Evolutionary conservation across 2,113 vertebrate genomes (phyloP).

Genomic region (Chaetodon trifascialis): DNA sequence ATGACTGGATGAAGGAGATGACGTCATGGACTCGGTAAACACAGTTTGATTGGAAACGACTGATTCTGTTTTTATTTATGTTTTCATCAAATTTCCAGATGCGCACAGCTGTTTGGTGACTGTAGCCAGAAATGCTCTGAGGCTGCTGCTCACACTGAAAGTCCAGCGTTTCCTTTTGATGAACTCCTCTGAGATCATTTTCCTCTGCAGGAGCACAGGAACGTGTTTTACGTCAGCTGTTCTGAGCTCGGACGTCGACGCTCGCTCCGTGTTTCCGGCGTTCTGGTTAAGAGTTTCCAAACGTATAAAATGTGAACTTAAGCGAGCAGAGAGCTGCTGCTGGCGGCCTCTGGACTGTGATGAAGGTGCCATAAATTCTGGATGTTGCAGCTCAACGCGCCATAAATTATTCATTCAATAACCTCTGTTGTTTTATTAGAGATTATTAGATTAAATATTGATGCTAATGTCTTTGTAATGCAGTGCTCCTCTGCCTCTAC

Average conservation of each 20-base stretch:
- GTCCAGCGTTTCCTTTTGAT: not conserved
- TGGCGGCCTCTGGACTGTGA: not conserved
- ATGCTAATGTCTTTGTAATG: slow-evolving; percentile 39
- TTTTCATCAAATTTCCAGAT: not conserved
- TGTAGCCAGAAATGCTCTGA: not conserved
- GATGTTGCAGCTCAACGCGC: not conserved
- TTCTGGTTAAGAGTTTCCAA: too few species aligned
- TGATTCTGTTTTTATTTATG: too few species aligned
- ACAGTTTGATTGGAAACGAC: too few species aligned
- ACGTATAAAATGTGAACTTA: not conserved
- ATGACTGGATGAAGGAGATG: too few species aligned
- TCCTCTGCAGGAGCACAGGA: not conserved
- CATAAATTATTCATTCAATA: slow-evolving; percentile 42
- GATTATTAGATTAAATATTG: slow-evolving; percentile 54
- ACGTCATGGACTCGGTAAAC: too few species aligned
- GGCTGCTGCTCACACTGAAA: not conserved
- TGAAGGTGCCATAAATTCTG: not conserved
- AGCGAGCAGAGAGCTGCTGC: not conserved
- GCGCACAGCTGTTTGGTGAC: not conserved
- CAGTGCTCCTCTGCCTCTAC: not conserved
- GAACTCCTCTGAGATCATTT: not conserved
- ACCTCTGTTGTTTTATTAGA: slow-evolving; percentile 48
- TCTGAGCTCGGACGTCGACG: too few species aligned
- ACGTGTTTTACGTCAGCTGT: not conserved
- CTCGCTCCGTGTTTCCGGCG: not conserved